Conservation (phyloP, 2,888 invertebrate species). For the Lissocephala sabroskyi region DNA sequence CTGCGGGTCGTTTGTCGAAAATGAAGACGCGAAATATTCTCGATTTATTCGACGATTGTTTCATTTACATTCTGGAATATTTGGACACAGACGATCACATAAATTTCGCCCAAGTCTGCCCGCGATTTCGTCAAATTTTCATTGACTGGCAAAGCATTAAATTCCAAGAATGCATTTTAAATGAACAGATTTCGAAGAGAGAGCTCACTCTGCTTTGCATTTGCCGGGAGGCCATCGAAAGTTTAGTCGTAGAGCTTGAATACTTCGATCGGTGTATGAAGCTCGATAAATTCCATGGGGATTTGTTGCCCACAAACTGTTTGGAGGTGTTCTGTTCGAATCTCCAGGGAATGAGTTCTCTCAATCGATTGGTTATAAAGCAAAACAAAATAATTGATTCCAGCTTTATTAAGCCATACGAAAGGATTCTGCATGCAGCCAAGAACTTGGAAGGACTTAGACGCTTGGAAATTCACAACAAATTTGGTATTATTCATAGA, state of each 20-base stretch:
- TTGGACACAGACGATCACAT: slow-evolving; percentile 21
- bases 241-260: slow-evolving; percentile 29
- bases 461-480: slow-evolving; percentile 20
- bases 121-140: slow-evolving; percentile 36
- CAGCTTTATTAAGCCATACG: slow-evolving; percentile 22
- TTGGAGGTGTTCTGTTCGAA: slow-evolving; percentile 20
- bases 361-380: slow-evolving; percentile 22
- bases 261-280: slow-evolving; percentile 27
- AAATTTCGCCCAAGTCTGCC: slow-evolving; percentile 33
- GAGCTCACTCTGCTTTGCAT: slow-evolving; percentile 30
- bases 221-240: slow-evolving; percentile 26
- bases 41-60: slow-evolving; percentile 36
- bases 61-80: slow-evolving; percentile 22
- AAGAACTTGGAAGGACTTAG: slow-evolving; percentile 14
- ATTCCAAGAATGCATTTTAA: slow-evolving; percentile 23
- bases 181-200: background rate
- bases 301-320: slow-evolving; percentile 7
- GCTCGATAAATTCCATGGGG: background rate
- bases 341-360: slow-evolving; percentile 26
- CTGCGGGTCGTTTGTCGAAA: slow-evolving; percentile 2
- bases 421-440: slow-evolving; percentile 24
- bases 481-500: no score
- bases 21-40: slow-evolving; percentile 25
- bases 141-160: background rate
- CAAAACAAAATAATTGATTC: slow-evolving; percentile 8